Evolutionary conservation across 2,797 vertebrate species (phyloP), one percentile per base, ranked within the genome.

Genomic region (Notolabrus celidotus): DNA sequence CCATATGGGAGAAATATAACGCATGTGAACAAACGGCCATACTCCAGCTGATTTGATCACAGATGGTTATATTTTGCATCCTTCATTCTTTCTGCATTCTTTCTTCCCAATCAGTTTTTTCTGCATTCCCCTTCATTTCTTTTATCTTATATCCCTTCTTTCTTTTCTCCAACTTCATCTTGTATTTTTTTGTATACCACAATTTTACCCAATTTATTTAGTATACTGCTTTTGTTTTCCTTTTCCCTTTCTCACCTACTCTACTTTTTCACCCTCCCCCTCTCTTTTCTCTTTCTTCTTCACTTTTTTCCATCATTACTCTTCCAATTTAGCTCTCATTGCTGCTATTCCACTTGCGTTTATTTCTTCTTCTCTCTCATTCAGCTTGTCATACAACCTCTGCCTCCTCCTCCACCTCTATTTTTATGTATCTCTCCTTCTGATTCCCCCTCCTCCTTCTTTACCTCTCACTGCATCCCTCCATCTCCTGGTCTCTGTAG

Each of bases 401-500:
- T 34, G 49, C 56, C 42, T 51, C 71, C 23, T 54, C 56, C 41
- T 52, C 51, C 20, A 22, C 53, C 17, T 67, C 47, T 41, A 55
- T 54, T 33, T 73, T 57, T 54, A 31, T 31, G 29, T 31, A 31
- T 56, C 34, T 65, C 43, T 60, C 19, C 64, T 51, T 36, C 42
- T 31, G 42, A 53, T 61, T 33, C 25, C 58, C 46, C 65, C 42
- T 36, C 55, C 52, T 19, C 14, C 31, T 22, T 15, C 27, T 4
- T 20, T 43, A 0, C 49, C 25, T 17, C 66, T 22, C 57, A 29
- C n/a, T 53, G 38, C 33, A n/a, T 50, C 66, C 73, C 69, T 62
- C 73, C 41, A 68, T 82, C 85, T 66, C 73, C 7, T 29, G 66
- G 71, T 88, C 85, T 86, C 79, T 51, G 83, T 47, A 68, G 76